Percentiles rank a stretch among this genome's conserved stretches.
Conservation (phyloP, 2,888 invertebrate genomes). For the Liodrosophila aerea region DNA sequence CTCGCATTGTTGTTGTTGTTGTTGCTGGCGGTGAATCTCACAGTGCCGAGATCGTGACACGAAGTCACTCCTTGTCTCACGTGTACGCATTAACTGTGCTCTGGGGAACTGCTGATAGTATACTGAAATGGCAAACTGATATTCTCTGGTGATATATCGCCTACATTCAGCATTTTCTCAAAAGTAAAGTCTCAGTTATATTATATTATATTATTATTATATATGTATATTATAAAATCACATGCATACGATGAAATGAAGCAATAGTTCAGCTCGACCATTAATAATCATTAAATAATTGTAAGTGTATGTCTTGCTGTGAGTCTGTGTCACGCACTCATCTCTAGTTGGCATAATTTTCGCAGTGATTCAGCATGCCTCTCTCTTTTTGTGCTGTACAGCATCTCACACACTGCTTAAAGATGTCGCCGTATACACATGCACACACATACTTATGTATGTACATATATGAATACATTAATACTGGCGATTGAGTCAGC, state of each 20-base stretch:
- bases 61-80: background rate
- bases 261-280: no score
- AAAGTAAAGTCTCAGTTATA: no score
- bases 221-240: no score
- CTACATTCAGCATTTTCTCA: no score
- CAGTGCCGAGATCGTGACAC: constrained; percentile 14
- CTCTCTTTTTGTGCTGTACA: constrained; percentile 11
- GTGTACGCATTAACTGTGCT: no score
- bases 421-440: no score
- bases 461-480: background rate
- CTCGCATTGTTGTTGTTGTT: constrained; percentile 3
- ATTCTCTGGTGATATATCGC: background rate
- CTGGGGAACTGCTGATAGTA: no score
- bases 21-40: background rate
- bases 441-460: background rate
- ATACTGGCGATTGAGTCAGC: constrained; percentile 1
- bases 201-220: no score
- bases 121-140: background rate
- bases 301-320: no score
- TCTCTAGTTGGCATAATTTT: background rate
- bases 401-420: background rate
- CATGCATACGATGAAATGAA: no score
- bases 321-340: constrained; percentile 12
- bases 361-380: constrained; percentile 23
- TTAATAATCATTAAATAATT: no score